Evolutionary conservation across 2,113 vertebrate genomes (phyloP).

Genomic region (Macrotus californicus): DNA sequence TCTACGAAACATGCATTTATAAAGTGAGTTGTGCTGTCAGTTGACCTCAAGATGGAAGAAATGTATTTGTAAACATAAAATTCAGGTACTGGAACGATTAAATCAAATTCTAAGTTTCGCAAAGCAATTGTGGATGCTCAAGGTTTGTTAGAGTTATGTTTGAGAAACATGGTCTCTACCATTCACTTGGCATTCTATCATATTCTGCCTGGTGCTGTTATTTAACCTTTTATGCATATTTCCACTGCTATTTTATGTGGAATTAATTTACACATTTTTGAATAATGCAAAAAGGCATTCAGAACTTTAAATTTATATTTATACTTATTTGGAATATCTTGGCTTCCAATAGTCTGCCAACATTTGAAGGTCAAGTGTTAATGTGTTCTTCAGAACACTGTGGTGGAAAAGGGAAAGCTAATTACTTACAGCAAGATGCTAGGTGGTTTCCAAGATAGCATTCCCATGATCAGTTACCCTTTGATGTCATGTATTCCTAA

Average conservation of each 20-base stretch:
- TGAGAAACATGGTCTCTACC: background rate
- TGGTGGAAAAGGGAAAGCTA: background rate
- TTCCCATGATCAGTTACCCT: background rate
- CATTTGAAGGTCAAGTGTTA: background rate
- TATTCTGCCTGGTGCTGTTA: background rate
- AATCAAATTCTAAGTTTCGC: background rate
- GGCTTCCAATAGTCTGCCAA: background rate
- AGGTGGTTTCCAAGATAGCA: background rate
- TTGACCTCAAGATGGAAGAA: background rate
- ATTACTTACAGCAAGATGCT: background rate
- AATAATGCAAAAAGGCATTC: background rate
- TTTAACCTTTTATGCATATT: background rate
- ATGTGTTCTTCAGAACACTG: background rate
- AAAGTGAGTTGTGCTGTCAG: background rate
- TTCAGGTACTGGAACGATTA: background rate
- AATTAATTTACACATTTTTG: slow-evolving; percentile 27
- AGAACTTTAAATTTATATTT: background rate
- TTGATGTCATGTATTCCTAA: background rate
- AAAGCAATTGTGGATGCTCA: background rate
- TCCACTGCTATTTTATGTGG: background rate
- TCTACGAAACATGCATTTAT: background rate
- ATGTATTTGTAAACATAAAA: background rate
- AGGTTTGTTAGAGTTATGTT: background rate
- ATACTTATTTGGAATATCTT: background rate
- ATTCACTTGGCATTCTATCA: background rate